Conservation (phyloP, 2,797 vertebrate species). For the Aldrovandia affinis region DNA sequence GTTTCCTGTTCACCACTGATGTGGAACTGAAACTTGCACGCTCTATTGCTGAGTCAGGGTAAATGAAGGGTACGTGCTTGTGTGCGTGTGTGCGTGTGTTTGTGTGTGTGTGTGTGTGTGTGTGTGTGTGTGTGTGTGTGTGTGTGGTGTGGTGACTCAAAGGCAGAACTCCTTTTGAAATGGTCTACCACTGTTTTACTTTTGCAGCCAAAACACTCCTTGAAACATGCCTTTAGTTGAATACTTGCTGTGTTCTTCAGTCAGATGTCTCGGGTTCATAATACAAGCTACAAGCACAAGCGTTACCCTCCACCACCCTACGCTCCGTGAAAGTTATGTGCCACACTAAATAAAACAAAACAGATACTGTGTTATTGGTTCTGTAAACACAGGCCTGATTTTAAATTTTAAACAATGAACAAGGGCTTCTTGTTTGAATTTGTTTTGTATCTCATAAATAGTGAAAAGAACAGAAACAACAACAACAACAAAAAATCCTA, state of each 20-base stretch:
- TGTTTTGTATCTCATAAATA: no score
- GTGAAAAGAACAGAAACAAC: no score
- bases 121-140: background rate
- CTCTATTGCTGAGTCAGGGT: constrained; percentile 51
- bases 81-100: background rate
- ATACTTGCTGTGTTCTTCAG: background rate
- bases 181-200: background rate
- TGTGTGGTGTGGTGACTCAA: constrained; percentile 11
- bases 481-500: no score
- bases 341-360: background rate
- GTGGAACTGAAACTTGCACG: constrained; percentile 51
- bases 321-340: background rate
- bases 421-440: constrained; percentile 1
- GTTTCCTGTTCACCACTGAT: constrained; percentile 44
- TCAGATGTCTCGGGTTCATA: background rate
- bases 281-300: background rate
- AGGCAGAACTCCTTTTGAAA: constrained; percentile 1
- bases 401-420: background rate
- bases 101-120: background rate
- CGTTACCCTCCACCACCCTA: background rate
- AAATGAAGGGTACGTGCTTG: constrained; percentile 33
- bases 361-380: background rate
- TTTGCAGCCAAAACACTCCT: background rate
- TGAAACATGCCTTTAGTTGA: background rate
- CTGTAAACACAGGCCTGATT: background rate